phyloP scores from a whole-genome alignment of 2,797 vertebrate species.

The Podarcis lilfordi region DNA sequence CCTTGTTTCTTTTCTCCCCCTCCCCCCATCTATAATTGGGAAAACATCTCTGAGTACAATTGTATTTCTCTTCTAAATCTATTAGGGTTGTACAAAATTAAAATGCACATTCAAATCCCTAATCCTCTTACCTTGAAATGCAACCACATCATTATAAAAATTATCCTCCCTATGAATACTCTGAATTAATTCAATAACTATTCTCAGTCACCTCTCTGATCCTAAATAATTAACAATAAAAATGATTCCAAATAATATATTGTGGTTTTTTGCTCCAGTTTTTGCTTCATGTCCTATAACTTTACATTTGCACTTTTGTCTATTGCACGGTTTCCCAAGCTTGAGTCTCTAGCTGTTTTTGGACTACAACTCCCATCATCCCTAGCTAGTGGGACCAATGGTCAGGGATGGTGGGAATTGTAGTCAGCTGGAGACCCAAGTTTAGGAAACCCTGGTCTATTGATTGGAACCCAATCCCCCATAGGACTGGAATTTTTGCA shows the following conservation, averaged over 20 bases:
- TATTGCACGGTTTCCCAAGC: neutral
- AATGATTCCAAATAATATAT: neutral
- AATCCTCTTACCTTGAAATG: slow-evolving; percentile 12
- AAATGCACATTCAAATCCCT: neutral
- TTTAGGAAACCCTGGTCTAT: too few species aligned
- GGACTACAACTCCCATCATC: too few species aligned
- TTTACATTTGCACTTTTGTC: neutral
- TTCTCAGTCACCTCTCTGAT: neutral
- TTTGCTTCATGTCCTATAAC: neutral
- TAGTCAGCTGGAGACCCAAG: too few species aligned
- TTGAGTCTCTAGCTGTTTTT: too few species aligned
- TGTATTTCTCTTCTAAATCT: neutral
- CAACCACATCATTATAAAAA: neutral
- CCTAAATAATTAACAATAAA: neutral
- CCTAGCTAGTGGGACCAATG: too few species aligned
- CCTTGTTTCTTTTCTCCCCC: too few species aligned
- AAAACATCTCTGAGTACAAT: too few species aligned
- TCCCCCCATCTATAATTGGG: too few species aligned
- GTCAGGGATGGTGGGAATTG: too few species aligned
- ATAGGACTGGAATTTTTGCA: too few species aligned
- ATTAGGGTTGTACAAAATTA: neutral
- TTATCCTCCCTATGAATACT: neutral
- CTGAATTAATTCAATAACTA: slow-evolving; percentile 1
- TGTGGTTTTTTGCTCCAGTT: neutral
- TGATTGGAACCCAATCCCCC: too few species aligned